Percentiles rank a stretch among this genome's conserved stretches.
Conservation (phyloP, 2,888 invertebrate genomes). For the Buathra laborator region DNA sequence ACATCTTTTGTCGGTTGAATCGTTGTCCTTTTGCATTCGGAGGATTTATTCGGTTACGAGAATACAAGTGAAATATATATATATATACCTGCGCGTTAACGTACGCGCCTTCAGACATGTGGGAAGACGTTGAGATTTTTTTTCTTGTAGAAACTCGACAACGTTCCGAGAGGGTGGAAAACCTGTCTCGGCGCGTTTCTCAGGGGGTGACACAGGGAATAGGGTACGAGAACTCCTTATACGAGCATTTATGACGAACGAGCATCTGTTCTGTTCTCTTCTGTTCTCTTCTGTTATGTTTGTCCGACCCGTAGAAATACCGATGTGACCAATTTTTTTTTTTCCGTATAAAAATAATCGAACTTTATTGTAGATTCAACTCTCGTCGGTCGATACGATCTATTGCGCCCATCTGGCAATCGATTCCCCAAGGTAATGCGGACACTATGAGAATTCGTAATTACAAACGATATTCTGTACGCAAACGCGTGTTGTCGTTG, state of each 20-base stretch:
- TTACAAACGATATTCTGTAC: too few species aligned
- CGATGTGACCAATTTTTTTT: too few species aligned
- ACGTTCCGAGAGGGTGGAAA: constrained; percentile 25
- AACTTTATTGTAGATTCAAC: too few species aligned
- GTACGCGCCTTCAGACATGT: constrained; percentile 51
- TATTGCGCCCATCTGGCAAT: too few species aligned
- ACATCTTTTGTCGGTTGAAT: constrained; percentile 10
- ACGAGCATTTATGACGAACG: background rate
- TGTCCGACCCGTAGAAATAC: too few species aligned
- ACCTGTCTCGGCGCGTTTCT: constrained; percentile 23
- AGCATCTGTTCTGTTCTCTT: background rate
- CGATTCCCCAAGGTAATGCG: too few species aligned
- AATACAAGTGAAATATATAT: background rate
- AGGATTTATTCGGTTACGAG: constrained; percentile 39
- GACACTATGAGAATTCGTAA: too few species aligned
- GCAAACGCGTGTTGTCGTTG: too few species aligned
- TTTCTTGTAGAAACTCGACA: constrained; percentile 44
- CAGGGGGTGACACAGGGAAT: constrained; percentile 1
- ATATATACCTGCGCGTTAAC: constrained; percentile 29
- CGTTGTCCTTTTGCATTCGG: constrained; percentile 39
- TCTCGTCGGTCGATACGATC: too few species aligned
- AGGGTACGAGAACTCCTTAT: background rate
- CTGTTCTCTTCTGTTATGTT: too few species aligned
- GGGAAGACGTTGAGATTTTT: constrained; percentile 69
- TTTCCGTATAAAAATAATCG: too few species aligned